A percentile compares a stretch with the other conserved stretches of the same genome.
These are phyloP conservation scores for Carettochelys insculpta DNA, from an alignment of 2,113 vertebrate species.

Conservation along the genomic window DNA sequence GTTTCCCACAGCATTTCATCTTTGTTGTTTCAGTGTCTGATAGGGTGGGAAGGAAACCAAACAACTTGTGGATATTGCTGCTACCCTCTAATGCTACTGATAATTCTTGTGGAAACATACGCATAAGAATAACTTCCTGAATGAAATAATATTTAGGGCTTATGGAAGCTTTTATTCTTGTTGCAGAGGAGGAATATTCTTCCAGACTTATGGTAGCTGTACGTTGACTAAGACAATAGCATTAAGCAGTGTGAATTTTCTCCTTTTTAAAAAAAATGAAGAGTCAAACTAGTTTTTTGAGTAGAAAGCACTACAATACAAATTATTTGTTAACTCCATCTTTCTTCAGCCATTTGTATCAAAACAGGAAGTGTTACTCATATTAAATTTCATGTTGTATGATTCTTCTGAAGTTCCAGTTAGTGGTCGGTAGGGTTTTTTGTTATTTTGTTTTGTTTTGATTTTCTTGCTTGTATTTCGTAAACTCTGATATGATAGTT, in stretches of 20 bases:
- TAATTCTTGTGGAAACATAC: conserved; percentile 85
- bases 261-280: background rate
- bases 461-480: background rate
- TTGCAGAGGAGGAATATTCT: background rate
- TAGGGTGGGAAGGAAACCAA: conserved; percentile 80
- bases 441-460: background rate
- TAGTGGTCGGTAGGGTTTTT: conserved; percentile 12
- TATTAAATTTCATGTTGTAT: conserved; percentile 36
- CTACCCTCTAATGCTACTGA: conserved; percentile 74
- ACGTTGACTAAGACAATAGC: background rate
- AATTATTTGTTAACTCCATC: background rate
- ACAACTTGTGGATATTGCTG: conserved; percentile 80
- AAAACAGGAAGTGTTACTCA: conserved; percentile 65
- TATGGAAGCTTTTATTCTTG: conserved; percentile 57
- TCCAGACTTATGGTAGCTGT: background rate
- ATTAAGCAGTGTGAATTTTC: background rate
- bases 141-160: conserved; percentile 71
- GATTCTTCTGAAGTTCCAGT: background rate
- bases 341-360: conserved; percentile 34
- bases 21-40: conserved; percentile 81
- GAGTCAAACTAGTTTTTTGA: background rate
- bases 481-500: background rate
- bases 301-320: background rate
- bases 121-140: conserved; percentile 86
- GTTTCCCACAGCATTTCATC: conserved; percentile 78